Evolutionary conservation across 2,113 vertebrate genomes (phyloP).

Genomic region (Talpa occidentalis): DNA sequence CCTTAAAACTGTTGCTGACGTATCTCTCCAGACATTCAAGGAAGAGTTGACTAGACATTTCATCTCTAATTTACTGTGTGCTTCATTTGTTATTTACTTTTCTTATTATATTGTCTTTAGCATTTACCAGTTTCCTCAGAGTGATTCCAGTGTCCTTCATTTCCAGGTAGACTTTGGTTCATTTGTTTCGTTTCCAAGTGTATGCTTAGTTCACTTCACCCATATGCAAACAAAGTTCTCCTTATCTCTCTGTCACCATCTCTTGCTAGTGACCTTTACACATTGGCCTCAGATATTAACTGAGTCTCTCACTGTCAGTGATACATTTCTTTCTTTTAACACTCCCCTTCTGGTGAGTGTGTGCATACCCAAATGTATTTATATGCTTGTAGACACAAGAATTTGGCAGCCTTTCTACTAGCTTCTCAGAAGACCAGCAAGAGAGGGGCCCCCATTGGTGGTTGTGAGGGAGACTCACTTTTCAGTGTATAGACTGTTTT

Average conservation of each 20-base stretch:
- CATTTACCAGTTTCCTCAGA: background rate
- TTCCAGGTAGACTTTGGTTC: background rate
- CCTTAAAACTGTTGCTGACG: background rate
- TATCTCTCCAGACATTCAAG: background rate
- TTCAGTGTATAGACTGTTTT: background rate
- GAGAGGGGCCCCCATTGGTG: background rate
- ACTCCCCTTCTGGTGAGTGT: background rate
- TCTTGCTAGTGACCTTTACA: background rate
- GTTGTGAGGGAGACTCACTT: background rate
- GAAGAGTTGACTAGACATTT: background rate
- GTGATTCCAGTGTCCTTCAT: background rate
- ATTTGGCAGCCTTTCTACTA: background rate
- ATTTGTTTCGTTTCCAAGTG: background rate
- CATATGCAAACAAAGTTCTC: background rate
- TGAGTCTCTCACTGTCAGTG: background rate
- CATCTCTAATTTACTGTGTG: background rate
- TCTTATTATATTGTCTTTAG: background rate
- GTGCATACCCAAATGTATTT: background rate
- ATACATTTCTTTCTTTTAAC: background rate
- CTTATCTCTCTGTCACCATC: background rate
- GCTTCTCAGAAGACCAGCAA: background rate
- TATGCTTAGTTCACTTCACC: background rate
- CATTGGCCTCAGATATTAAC: background rate
- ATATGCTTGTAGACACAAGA: background rate
- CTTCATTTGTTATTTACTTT: background rate